Evolutionary conservation across 2,888 invertebrate species (phyloP), one percentile per base, ranked within the genome.

Genomic region (Nomada fucata): DNA sequence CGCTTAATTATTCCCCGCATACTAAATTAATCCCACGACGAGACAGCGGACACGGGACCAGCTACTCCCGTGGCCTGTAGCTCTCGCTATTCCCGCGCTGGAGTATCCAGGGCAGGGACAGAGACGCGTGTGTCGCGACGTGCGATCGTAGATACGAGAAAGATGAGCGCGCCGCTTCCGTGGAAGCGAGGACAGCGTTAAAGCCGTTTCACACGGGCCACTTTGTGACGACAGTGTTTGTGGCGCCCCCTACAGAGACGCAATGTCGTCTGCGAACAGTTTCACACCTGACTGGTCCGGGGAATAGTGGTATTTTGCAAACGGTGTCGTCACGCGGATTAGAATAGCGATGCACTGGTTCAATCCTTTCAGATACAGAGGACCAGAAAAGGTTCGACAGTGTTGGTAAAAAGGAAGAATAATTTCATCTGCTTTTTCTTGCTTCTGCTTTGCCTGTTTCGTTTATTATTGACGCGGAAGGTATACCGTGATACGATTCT

Each of bases 111-210:
- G 79, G 64, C 79, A 82, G 84, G 79, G 75, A 75, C 80, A 68
- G 82, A 78, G 76, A 71, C 77, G 80, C 78, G 85, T 75, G 87
- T 81, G 76, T 86, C 84, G 83, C 75, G 69, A 78, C 76, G 86
- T 82, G 82, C 83, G 87, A 90, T 89, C 83, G 79, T 79, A 90
- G 90, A 90, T 90, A 88, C 70, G 70, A 60, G 81, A 85, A 85
- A 85, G 89, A 89, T 85, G 89, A 85, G 84, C 79, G 75, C 76
- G 78, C 76, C 78, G 75, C 87, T 86, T 88, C 87, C 88, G 84
- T 85, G 81, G 85, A 85, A 83, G 74, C 85, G 82, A 69, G 80
- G 82, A 82, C 82, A 78, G 69, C 69, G 70, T 23, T 72, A 61
- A 20, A 36, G 11, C 20, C 20, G 20, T 11, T 57, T 15, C 23